Percentiles rank a stretch among this genome's conserved stretches.
Conservation (phyloP, 1,140 invertebrate genomes). For the Drosophila guanche region DNA sequence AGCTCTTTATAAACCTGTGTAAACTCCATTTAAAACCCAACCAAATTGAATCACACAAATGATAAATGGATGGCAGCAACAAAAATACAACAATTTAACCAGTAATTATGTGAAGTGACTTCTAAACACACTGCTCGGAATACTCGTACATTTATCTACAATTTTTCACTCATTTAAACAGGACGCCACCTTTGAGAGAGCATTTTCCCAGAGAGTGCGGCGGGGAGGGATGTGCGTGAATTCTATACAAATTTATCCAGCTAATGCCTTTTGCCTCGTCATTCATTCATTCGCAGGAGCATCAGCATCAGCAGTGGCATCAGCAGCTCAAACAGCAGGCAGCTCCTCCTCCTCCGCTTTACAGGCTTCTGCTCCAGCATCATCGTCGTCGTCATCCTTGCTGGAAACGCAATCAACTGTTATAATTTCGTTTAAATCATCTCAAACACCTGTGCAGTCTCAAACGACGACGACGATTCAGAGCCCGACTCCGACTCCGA, state of each 20-base stretch:
- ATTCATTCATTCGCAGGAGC: conserved; percentile 49
- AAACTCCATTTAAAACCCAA: neutral
- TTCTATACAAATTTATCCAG: conserved; percentile 56
- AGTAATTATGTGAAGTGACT: conserved; percentile 51
- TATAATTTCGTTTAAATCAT: conserved; percentile 84
- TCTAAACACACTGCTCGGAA: conserved; percentile 24
- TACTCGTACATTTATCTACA: conserved; percentile 27
- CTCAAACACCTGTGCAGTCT: conserved; percentile 83
- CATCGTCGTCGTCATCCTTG: conserved; percentile 33
- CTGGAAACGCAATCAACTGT: conserved; percentile 83
- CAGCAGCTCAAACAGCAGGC: neutral
- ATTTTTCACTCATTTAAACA: conserved; percentile 39
- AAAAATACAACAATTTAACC: conserved; percentile 35
- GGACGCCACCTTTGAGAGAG: neutral
- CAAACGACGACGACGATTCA: conserved; percentile 44
- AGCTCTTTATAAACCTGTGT: neutral
- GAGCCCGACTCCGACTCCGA: too few relatives aligned
- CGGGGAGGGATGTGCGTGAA: neutral
- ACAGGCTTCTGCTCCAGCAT: conserved; percentile 9
- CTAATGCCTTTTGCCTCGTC: conserved; percentile 55
- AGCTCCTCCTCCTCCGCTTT: neutral
- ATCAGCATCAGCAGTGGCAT: conserved; percentile 16
- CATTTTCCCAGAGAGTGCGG: neutral
- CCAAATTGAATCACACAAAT: neutral
- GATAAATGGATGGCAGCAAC: conserved; percentile 29